Evolutionary conservation across 2,888 invertebrate genomes (phyloP).

Genomic region (Neria commutata): DNA sequence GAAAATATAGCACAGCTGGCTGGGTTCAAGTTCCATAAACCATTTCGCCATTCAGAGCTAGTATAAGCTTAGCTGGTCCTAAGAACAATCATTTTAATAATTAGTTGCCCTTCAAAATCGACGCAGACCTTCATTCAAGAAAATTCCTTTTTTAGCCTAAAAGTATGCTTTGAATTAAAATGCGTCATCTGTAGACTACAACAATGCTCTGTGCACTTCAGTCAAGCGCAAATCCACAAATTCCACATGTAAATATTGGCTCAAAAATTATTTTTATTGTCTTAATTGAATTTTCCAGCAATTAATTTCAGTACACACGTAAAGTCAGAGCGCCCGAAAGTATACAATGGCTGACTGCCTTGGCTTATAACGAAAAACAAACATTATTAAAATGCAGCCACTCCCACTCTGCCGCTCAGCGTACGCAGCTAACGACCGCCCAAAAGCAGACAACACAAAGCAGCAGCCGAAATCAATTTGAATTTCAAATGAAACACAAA

Average conservation of each 20-base stretch:
- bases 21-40: too few relatives aligned
- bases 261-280: neutral
- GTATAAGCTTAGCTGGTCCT: too few relatives aligned
- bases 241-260: neutral
- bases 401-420: neutral
- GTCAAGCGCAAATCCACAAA: neutral
- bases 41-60: too few relatives aligned
- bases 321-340: neutral
- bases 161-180: neutral
- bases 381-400: constrained; percentile 13
- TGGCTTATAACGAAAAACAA: constrained; percentile 13
- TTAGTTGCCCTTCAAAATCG: too few relatives aligned
- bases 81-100: too few relatives aligned
- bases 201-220: neutral
- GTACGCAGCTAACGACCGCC: neutral
- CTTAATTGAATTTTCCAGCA: constrained; percentile 47
- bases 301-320: constrained; percentile 33
- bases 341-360: neutral
- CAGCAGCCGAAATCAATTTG: constrained; percentile 44
- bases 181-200: neutral
- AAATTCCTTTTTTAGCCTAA: neutral
- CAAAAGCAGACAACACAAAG: neutral
- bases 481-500: constrained; percentile 43
- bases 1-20: too few relatives aligned
- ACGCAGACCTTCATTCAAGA: too few relatives aligned